phyloP scores from a whole-genome alignment of 2,113 vertebrate species.

The Athene noctua region DNA sequence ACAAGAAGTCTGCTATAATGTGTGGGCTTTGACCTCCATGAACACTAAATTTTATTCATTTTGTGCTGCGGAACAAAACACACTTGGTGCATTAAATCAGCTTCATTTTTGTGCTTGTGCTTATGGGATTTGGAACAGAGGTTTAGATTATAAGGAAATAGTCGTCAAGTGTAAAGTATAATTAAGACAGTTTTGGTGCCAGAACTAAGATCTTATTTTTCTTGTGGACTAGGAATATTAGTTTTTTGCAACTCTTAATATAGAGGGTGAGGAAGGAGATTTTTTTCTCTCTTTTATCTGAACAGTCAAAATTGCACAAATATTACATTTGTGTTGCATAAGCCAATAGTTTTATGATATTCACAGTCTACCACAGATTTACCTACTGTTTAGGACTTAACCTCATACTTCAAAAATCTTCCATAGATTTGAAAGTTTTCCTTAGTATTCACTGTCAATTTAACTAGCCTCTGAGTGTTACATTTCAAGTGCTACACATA shows the following conservation, averaged over 20 bases:
- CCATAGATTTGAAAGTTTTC: neutral
- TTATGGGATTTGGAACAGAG: constrained; percentile 63
- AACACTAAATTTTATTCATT: constrained; percentile 71
- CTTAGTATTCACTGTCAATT: neutral
- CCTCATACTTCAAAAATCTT: neutral
- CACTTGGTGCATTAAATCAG: constrained; percentile 69
- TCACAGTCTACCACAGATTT: neutral
- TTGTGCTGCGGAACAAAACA: constrained; percentile 57
- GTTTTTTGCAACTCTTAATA: neutral
- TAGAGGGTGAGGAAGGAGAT: neutral
- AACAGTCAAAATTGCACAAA: neutral
- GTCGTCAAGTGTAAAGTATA: constrained; percentile 63
- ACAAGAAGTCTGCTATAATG: constrained; percentile 69
- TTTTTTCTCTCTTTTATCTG: neutral
- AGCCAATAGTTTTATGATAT: neutral
- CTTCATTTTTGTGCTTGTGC: constrained; percentile 54
- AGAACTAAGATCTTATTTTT: constrained; percentile 53
- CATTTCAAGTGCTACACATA: neutral
- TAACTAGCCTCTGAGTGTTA: neutral
- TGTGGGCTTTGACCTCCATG: constrained; percentile 71
- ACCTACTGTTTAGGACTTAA: neutral
- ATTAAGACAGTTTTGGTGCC: constrained; percentile 60
- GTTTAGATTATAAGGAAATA: constrained; percentile 67
- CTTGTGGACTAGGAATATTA: neutral
- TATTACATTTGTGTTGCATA: neutral